Percentiles rank a stretch among this genome's conserved stretches.
phyloP scores from a whole-genome alignment of 2,797 vertebrate species.

The Petrocephalus schoutedeni region DNA sequence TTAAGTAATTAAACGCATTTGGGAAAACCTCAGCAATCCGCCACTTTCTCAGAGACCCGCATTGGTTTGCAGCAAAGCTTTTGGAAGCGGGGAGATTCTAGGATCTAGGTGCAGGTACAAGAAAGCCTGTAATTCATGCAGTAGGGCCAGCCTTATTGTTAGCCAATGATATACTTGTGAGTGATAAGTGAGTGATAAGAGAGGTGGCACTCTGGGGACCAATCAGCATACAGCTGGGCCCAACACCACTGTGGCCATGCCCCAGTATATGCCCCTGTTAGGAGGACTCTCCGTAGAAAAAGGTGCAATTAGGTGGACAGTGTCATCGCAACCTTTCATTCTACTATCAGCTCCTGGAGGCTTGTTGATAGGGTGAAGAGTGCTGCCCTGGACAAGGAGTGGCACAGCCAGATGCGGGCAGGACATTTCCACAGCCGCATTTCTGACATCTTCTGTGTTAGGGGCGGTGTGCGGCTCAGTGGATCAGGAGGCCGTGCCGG shows the following conservation, averaged over 20 bases:
- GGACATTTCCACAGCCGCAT: background rate
- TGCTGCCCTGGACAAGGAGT: background rate
- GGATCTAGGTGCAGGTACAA: background rate
- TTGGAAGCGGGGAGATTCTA: background rate
- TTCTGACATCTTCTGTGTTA: background rate
- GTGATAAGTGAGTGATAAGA: background rate
- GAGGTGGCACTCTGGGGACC: background rate
- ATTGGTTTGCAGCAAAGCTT: background rate
- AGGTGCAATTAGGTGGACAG: background rate
- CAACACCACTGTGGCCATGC: background rate
- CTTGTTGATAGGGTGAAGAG: background rate
- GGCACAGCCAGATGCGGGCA: background rate
- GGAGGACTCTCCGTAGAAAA: background rate
- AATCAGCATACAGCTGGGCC: background rate
- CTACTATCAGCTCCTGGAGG: background rate
- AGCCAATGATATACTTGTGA: background rate
- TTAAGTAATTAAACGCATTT: conserved; percentile 3
- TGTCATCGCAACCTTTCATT: background rate
- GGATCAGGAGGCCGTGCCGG: background rate
- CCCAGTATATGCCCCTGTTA: background rate
- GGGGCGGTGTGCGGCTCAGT: background rate
- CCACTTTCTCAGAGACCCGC: background rate
- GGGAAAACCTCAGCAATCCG: background rate
- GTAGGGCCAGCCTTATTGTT: background rate
- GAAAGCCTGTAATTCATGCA: background rate